Percentiles rank a stretch among this genome's conserved stretches.
Conservation (phyloP, 1,140 invertebrate genomes). For the Caenorhabditis tropicalis region DNA sequence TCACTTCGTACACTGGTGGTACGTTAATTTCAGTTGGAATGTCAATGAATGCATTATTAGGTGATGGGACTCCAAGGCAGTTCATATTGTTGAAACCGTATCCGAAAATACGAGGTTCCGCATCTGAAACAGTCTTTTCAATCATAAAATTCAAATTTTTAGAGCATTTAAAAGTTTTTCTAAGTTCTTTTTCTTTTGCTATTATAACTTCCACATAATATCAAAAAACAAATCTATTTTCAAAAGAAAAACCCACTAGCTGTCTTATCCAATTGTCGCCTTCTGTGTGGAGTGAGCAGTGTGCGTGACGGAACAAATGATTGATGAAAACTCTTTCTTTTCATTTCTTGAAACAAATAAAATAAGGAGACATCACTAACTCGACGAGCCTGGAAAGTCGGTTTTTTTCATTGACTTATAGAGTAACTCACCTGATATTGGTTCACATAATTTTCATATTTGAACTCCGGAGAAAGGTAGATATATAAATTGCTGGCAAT, state of each 20-base stretch:
- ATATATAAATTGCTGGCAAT: too few species aligned
- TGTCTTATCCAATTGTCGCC: not conserved
- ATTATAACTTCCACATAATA: too few species aligned
- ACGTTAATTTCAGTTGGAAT: not conserved
- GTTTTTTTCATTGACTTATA: not conserved
- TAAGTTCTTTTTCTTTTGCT: not conserved
- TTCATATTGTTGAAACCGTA: not conserved
- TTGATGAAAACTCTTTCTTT: not conserved
- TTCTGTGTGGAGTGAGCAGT: constrained; percentile 9
- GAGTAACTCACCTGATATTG: not conserved
- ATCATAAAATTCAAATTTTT: too few species aligned
- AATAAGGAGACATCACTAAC: not conserved
- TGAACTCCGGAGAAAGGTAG: not conserved
- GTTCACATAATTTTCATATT: not conserved
- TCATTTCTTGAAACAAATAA: not conserved
- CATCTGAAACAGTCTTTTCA: not conserved
- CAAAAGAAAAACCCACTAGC: not conserved
- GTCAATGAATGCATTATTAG: not conserved
- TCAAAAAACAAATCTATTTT: not conserved
- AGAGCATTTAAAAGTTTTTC: too few species aligned
- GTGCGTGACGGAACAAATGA: not conserved
- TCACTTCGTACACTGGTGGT: constrained; percentile 5
- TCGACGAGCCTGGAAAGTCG: not conserved
- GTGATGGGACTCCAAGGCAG: not conserved
- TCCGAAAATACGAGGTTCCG: not conserved